Evolutionary conservation across 2,797 vertebrate genomes (phyloP), one percentile per base, ranked within the genome.

Genomic region (Kryptolebias ocellatus): DNA sequence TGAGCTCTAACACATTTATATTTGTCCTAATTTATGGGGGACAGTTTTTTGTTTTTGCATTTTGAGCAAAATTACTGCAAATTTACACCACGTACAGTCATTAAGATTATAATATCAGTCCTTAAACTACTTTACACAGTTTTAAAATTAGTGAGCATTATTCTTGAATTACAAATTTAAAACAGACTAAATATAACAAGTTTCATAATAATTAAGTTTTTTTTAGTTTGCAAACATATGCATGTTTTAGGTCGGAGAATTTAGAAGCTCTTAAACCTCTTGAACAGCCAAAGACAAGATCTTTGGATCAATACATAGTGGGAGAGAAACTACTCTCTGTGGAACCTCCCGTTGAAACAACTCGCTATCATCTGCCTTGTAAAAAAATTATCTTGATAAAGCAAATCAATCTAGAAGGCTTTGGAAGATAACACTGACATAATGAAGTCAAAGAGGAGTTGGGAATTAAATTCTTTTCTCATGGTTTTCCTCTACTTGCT

Each of bases 311-410:
- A 80, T 87, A 81, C n/a, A 54, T 49, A 70, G 79, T 73, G 57
- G 27, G 42, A 67, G 54, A 64, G 67, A 91, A 92, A 93, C 89
- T 82, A 87, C 83, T 84, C 87, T 87, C 85, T 34, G 61, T 58
- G 78, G 89, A 84, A 60, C 61, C 72, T 50, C 44, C 28, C 74
- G 44, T 70, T 64, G 53, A 67, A 83, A 80, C 83, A 66, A 39
- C 37, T 39, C 37, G 2, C 7, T 39, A 11, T 80, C 64, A 72
- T 64, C 45, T 46, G 67, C 47, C 78, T 77, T 65, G 51, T 54
- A 53, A 80, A 83, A 91, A 74, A 79, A 88, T 83, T 62, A 76
- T 71, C 71, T 72, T 60, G 68, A 83, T 63, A 37, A 55, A 76
- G 54, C 27, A 53, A 73, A 85, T 90, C 81, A 79, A 87, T 76